These are phyloP conservation scores for cattle (Bos taurus) DNA, from an alignment of 2,113 vertebrate species.

Conservation along the genomic window ARS-UCD2.0 NC_037328.1:111223501-111224000, in stretches of 20 bases:
- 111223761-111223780: neutral
- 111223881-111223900: neutral
- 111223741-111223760: neutral
- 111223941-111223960: neutral
- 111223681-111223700: neutral
- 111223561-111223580: neutral
- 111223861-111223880: neutral
- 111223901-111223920: neutral
- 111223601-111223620: neutral
- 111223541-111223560: neutral
- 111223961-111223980: neutral
- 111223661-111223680: neutral
- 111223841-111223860: neutral
- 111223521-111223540: neutral
- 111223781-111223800: neutral
- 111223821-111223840: neutral
- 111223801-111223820: neutral
- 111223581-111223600: neutral
- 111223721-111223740: neutral
- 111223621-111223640: neutral
- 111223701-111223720: neutral
- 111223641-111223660: neutral
- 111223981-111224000: neutral
- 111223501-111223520: constrained; percentile 10
- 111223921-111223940: neutral